Evolutionary conservation across 2,113 vertebrate species (phyloP).

Genomic region (Peromyscus maniculatus): DNA sequence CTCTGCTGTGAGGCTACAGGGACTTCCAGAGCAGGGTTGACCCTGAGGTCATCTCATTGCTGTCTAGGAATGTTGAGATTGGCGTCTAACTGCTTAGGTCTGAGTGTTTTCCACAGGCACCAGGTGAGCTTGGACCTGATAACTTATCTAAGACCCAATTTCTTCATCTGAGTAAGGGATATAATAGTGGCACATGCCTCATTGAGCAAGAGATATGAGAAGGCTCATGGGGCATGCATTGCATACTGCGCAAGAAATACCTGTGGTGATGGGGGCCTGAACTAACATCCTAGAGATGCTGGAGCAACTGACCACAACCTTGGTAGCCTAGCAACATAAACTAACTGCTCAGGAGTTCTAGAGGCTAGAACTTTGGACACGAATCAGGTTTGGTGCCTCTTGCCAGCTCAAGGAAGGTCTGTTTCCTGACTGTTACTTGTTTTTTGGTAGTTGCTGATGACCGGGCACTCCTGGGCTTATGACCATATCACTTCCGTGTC

Average conservation of each 20-base stretch:
- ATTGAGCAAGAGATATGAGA: neutral
- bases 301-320: neutral
- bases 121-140: neutral
- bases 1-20: neutral
- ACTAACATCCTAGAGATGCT: neutral
- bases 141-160: neutral
- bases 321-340: neutral
- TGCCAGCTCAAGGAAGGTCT: neutral
- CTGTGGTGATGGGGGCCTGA: neutral
- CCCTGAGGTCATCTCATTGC: neutral
- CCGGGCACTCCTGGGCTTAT: neutral
- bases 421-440: no score
- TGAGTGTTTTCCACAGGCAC: neutral
- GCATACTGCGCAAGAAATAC: neutral
- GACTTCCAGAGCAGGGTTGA: neutral
- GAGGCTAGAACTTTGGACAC: neutral
- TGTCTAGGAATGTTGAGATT: neutral
- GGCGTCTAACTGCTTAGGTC: neutral
- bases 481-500: neutral
- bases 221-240: neutral
- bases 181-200: neutral
- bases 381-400: no score
- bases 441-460: neutral
- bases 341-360: no score
- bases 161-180: neutral